Evolutionary conservation across 2,888 invertebrate species (phyloP).

Genomic region (Scotopteryx bipunctaria): DNA sequence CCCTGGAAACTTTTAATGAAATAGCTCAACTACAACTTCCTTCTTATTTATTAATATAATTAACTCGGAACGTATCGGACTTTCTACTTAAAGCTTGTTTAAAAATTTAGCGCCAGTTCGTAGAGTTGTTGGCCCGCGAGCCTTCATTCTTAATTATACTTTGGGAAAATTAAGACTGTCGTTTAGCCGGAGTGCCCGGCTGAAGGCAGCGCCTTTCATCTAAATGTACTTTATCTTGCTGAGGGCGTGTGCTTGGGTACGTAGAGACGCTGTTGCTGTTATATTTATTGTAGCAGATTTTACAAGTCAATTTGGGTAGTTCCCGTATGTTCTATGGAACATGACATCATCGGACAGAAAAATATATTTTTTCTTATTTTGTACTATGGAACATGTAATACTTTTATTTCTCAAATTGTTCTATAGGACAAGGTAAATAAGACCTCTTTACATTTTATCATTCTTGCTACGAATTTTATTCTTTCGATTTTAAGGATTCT

Average conservation of each 20-base stretch:
- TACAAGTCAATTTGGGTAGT: neutral
- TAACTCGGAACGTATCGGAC: slow-evolving; percentile 77
- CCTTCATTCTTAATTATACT: slow-evolving; percentile 84
- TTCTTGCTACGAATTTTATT: no score
- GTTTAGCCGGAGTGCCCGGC: slow-evolving; percentile 73
- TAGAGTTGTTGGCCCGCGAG: slow-evolving; percentile 68
- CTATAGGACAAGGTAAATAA: no score
- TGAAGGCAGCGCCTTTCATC: slow-evolving; percentile 76
- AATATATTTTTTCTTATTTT: no score
- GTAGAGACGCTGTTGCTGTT: slow-evolving; percentile 52
- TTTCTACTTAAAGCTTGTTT: slow-evolving; percentile 79
- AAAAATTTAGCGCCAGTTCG: slow-evolving; percentile 76
- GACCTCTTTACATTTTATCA: no score
- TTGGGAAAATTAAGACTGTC: slow-evolving; percentile 84
- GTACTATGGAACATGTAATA: no score
- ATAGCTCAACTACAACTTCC: slow-evolving; percentile 41
- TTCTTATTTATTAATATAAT: slow-evolving; percentile 76
- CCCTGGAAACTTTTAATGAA: slow-evolving; percentile 34
- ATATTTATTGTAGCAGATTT: neutral
- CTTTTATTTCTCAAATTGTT: no score
- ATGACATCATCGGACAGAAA: no score
- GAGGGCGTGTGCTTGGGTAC: slow-evolving; percentile 53
- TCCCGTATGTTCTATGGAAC: no score
- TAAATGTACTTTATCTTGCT: slow-evolving; percentile 80
- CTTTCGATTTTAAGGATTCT: no score